These are phyloP conservation scores for Heliconius congener DNA, from an alignment of 1,140 invertebrate genomes.

Conservation along the genomic window DNA sequence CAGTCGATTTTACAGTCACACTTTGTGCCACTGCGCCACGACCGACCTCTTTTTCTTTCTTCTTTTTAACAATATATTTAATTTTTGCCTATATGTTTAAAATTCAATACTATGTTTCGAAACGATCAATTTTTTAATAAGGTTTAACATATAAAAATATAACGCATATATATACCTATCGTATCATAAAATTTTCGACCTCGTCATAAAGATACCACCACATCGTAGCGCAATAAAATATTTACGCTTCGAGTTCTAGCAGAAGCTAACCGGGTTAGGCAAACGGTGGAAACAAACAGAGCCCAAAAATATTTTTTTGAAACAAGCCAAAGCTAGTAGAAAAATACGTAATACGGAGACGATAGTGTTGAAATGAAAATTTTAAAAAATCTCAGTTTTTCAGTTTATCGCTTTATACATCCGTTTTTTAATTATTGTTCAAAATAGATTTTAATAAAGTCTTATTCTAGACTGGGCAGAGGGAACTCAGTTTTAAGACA, in stretches of 20 bases:
- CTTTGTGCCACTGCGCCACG: no score
- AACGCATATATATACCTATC: background rate
- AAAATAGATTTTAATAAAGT: no score
- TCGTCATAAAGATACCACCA: constrained; percentile 8
- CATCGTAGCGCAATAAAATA: constrained; percentile 19
- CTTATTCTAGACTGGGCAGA: no score
- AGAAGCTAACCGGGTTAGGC: constrained; percentile 22
- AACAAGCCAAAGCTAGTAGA: background rate
- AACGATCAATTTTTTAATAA: background rate
- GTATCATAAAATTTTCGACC: background rate
- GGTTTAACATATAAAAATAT: background rate
- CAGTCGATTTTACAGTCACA: no score
- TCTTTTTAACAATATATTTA: no score
- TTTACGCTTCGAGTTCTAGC: constrained; percentile 15
- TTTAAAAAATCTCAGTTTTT: no score
- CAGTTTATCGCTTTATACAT: no score
- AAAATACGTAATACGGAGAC: background rate
- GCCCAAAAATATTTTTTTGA: constrained; percentile 21
- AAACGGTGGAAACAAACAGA: constrained; percentile 26
- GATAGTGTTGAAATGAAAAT: background rate
- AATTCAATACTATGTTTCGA: background rate
- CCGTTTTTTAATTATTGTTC: no score
- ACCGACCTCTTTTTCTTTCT: no score
- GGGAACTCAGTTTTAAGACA: no score
- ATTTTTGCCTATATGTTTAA: background rate